These are phyloP conservation scores for Odocoileus hemionus DNA, from an alignment of 2,113 vertebrate species.

Conservation along the genomic window DNA sequence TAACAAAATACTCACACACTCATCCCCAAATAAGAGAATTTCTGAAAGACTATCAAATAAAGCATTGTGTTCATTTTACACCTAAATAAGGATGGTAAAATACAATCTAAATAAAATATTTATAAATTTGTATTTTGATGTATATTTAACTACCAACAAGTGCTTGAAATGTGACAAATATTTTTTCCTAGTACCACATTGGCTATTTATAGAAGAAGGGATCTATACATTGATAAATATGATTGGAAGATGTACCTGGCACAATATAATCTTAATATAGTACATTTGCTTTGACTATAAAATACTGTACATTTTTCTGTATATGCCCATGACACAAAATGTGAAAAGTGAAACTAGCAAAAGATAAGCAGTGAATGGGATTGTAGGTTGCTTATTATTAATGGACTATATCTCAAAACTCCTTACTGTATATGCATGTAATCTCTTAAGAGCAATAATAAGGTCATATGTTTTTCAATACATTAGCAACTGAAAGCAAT, in stretches of 20 bases:
- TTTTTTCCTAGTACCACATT: slow-evolving; percentile 24
- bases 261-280: neutral
- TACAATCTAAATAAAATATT: slow-evolving; percentile 72
- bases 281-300: neutral
- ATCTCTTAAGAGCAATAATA: neutral
- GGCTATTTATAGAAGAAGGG: neutral
- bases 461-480: neutral
- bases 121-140: slow-evolving; percentile 59
- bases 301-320: neutral
- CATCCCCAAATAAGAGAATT: slow-evolving; percentile 64
- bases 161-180: slow-evolving; percentile 59
- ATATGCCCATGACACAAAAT: neutral
- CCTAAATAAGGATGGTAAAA: slow-evolving; percentile 76
- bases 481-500: neutral
- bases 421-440: neutral
- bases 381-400: neutral
- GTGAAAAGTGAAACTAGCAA: neutral
- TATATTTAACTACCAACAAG: slow-evolving; percentile 61
- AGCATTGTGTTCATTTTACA: slow-evolving; percentile 66
- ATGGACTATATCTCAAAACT: neutral
- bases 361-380: neutral
- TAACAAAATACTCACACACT: neutral
- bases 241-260: neutral
- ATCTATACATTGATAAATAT: slow-evolving; percentile 28
- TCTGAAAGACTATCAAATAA: slow-evolving; percentile 68